Base-by-base conservation (phyloP, 2,797 vertebrate species). In the Cephalopachus bancanus region DNA sequence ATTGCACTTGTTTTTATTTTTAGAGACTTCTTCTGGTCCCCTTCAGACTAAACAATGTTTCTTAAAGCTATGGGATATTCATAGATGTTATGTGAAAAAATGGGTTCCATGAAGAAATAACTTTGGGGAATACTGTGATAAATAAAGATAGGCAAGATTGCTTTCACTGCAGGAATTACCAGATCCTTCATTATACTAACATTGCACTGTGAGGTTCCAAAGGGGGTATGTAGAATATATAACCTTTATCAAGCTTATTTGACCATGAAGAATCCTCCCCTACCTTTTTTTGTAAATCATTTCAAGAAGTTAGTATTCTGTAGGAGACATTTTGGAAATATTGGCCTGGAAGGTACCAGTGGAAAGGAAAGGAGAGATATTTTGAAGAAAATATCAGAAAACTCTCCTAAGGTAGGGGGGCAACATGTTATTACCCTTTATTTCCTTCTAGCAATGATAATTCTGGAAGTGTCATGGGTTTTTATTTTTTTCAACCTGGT, bases 1-100 rank as follows among this genome's bases (percentile, higher is more conserved):
- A 12, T 97, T 95, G 83, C 30, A 28, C 5, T 84, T 65, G 20
- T 96, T 87, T 96, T 97, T 97, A 97, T 90, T 96, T 98, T 97
- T 81, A 84, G 80, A 95, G 94, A 89, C 89, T 91, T 96, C n/a
- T 72, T 84, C 76, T 74, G 49, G 93, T 87, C 75, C n/a, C 57
- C 67, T 90, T 92, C 59, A 98, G 96, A 97, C 94, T 96, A 97
- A 98, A 97, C 95, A 97, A 57, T 64, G 33, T 95, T 97, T 94
- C 85, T 91, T 86, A 95, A 96, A 92, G 11, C 94, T 95, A 71
- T 3, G 33, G 64, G 93, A 92, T 91, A 87, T 79, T 96, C 92
- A 57, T 72, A 81, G 84, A 95, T 83, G 74, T 93, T 94, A 78
- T 51, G 59, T 94, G 84, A 84, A 80, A 44, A 95, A 94, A 89